Conservation (phyloP, 2,888 invertebrate genomes). For the Napeogenes sylphis region DNA sequence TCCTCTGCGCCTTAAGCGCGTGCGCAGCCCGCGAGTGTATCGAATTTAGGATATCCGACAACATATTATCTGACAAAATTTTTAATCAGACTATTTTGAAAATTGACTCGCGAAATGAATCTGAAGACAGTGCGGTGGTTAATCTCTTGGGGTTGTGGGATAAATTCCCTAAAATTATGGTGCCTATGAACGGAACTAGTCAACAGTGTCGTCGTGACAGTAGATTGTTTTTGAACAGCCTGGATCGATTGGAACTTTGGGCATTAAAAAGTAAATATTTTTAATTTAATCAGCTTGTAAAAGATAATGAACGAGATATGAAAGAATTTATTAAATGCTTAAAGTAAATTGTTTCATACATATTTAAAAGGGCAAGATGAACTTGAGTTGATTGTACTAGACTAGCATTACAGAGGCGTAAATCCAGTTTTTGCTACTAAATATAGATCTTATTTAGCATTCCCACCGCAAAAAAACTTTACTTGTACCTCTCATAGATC, state of each 20-base stretch:
- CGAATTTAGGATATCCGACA: conserved; percentile 61
- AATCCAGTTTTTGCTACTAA: too few relatives aligned
- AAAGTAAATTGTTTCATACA: neutral
- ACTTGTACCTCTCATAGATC: too few relatives aligned
- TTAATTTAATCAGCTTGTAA: neutral
- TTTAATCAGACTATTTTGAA: conserved; percentile 59
- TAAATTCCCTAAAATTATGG: conserved; percentile 62
- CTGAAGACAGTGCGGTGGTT: conserved; percentile 47
- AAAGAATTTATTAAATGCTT: neutral
- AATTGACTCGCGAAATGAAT: conserved; percentile 51
- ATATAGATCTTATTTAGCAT: too few relatives aligned
- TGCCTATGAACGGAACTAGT: conserved; percentile 67
- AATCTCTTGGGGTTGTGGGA: conserved; percentile 63
- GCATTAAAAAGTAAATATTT: conserved; percentile 74
- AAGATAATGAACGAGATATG: neutral
- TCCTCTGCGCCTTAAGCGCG: conserved; percentile 44
- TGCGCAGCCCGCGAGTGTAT: conserved; percentile 61
- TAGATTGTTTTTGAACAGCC: conserved; percentile 54
- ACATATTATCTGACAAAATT: conserved; percentile 49
- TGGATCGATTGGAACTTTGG: conserved; percentile 69
- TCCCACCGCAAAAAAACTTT: too few relatives aligned
- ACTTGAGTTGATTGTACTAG: too few relatives aligned
- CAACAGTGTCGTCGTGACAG: conserved; percentile 67
- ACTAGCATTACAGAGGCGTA: too few relatives aligned
- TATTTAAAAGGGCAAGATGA: too few relatives aligned